Evolutionary conservation across 1,140 invertebrate genomes (phyloP).

Genomic region (Drosophila nigromelanica): DNA sequence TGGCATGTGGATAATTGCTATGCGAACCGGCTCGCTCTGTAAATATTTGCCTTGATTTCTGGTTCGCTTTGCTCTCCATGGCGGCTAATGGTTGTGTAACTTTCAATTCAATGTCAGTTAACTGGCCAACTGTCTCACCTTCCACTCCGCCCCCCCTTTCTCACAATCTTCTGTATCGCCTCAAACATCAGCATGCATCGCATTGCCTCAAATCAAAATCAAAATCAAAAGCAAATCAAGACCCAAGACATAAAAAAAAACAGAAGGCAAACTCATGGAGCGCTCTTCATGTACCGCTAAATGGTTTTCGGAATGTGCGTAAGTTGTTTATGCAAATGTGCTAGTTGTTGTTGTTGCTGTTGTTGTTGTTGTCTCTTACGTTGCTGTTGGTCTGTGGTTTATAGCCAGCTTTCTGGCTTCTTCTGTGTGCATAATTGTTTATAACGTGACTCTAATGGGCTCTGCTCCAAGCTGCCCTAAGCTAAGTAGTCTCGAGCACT

Average conservation of each 20-base stretch:
- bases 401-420: slow-evolving; percentile 40
- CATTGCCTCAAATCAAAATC: slow-evolving; percentile 53
- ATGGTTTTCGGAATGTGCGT: slow-evolving; percentile 67
- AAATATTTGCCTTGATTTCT: slow-evolving; percentile 76
- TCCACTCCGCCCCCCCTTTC: slow-evolving; percentile 7
- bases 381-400: slow-evolving; percentile 40
- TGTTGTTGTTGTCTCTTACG: slow-evolving; percentile 24
- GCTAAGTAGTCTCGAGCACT: slow-evolving; percentile 44
- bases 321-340: slow-evolving; percentile 76
- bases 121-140: slow-evolving; percentile 21
- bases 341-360: slow-evolving; percentile 31
- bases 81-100: slow-evolving; percentile 68
- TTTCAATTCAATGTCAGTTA: slow-evolving; percentile 79
- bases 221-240: slow-evolving; percentile 68
- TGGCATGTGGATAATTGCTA: slow-evolving; percentile 62
- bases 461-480: slow-evolving; percentile 31
- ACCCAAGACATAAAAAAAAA: slow-evolving; percentile 38
- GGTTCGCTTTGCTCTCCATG: slow-evolving; percentile 26
- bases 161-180: not conserved
- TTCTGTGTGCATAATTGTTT: slow-evolving; percentile 61
- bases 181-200: slow-evolving; percentile 63
- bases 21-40: slow-evolving; percentile 63
- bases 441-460: slow-evolving; percentile 76
- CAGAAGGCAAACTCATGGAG: slow-evolving; percentile 44
- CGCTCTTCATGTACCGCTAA: slow-evolving; percentile 65